Conservation (phyloP, 2,797 vertebrate species). For the Arrhamphus sclerolepis region DNA sequence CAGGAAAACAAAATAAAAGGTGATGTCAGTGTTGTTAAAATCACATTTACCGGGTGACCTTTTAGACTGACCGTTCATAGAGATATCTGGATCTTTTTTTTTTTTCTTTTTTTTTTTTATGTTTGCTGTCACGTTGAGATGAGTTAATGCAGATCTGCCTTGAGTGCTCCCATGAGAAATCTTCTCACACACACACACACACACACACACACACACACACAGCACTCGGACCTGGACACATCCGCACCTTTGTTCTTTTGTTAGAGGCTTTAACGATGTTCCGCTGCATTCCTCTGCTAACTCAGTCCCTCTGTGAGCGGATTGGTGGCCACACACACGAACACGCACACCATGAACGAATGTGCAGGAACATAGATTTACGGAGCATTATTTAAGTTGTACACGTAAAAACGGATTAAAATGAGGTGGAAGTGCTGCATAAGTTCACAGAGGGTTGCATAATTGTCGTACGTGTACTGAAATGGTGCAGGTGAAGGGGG, state of each 20-base stretch:
- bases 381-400: background rate
- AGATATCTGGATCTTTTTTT: constrained; percentile 31
- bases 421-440: background rate
- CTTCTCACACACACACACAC: constrained; percentile 32
- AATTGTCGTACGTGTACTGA: no score
- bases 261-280: constrained; percentile 84
- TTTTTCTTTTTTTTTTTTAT: constrained; percentile 4
- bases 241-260: constrained; percentile 84
- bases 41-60: background rate
- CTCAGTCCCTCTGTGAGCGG: constrained; percentile 80
- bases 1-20: background rate
- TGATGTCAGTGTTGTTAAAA: background rate
- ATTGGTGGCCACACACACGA: constrained; percentile 57
- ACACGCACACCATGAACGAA: constrained; percentile 1
- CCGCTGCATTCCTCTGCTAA: constrained; percentile 84
- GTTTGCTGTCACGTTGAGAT: constrained; percentile 67
- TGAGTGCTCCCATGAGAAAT: constrained; percentile 48
- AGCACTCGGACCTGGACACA: constrained; percentile 66
- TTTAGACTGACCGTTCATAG: constrained; percentile 23
- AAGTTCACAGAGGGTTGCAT: no score
- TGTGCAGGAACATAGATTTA: background rate
- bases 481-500: constrained; percentile 36
- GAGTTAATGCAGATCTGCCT: constrained; percentile 66
- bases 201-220: constrained; percentile 23
- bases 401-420: background rate